phyloP scores from a whole-genome alignment of 1,140 invertebrate species.

The Listronotus bonariensis region DNA sequence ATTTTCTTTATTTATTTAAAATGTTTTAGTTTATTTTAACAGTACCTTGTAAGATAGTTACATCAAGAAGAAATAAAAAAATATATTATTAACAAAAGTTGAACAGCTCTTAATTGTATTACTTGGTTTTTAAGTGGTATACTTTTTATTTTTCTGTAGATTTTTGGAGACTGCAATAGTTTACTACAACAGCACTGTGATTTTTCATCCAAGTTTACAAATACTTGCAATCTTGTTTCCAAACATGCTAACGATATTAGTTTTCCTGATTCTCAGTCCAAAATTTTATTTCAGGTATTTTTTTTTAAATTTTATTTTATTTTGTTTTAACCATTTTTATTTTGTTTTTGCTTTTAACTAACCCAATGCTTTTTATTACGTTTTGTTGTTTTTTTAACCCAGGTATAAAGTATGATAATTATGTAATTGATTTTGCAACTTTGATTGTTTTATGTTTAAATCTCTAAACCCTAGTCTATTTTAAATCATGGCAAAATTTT shows the following conservation, averaged over 20 bases:
- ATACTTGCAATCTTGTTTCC: conserved; percentile 60
- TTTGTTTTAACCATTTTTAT: conserved; percentile 31
- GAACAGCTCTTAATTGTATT: too few relatives aligned
- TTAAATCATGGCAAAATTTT: too few relatives aligned
- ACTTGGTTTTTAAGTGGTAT: background rate
- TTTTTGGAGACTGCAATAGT: conserved; percentile 63
- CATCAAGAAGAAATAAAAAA: too few relatives aligned
- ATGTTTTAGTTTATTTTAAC: conserved; percentile 26
- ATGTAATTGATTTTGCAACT: too few relatives aligned
- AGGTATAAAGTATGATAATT: background rate
- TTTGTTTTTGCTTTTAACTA: conserved; percentile 31
- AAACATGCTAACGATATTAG: conserved; percentile 58
- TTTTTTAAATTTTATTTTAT: too few relatives aligned
- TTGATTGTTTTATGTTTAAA: too few relatives aligned
- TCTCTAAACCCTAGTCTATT: too few relatives aligned
- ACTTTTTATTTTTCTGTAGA: conserved; percentile 60
- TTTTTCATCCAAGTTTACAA: conserved; percentile 59
- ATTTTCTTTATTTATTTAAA: background rate
- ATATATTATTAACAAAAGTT: too few relatives aligned
- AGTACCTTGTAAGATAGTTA: conserved; percentile 46
- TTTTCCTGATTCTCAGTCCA: conserved; percentile 45
- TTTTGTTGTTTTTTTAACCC: conserved; percentile 32
- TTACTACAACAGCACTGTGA: conserved; percentile 59
- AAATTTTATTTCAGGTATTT: conserved; percentile 56
- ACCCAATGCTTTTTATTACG: background rate